Evolutionary conservation across 1,140 invertebrate genomes (phyloP), one percentile per base, ranked within the genome.

Genomic region (Eriocheir sinensis): DNA sequence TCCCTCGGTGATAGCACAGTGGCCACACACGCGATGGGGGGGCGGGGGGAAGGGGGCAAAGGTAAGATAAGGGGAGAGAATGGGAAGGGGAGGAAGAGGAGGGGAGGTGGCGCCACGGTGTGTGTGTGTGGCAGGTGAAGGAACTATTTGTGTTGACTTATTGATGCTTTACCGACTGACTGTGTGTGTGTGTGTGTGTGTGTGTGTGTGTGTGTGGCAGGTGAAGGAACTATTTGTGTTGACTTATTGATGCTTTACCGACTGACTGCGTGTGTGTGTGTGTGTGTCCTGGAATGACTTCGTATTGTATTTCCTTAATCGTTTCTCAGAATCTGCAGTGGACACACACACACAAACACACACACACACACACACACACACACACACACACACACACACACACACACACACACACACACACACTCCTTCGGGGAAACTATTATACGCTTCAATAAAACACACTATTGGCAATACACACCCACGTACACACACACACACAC

Each of bases 291-390:
- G 6, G 36, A 8, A 27, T 12, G 17, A 8, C 36, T 41, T 8
- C 34, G 21, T 32, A 12, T 86, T 86, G 83, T 27, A 40, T 38
- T 32, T 86, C 21, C 27, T 38, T 40, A 36, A 6, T 34, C 21
- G 32, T 32, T 17, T 38, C 21, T 21, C 40, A 4, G 6, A 38
- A 38, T 6, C 32, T 40, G 21, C 40, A 21, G 32, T 40, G 34
- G 17, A 17, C 83, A 86, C n/a, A 21, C 34, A 30, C 83, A 86
- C 83, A 86, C 27, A 32, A 9, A 53, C 83, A 86, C n/a, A 86
- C n/a, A 34, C 83, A 86, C 27, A 86, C 83, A 86, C 27, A 86
- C 83, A 86, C 83, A 86, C 32, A 86, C n/a, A 86, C 83, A 86
- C 6, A 32, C 32, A 86, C 32, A 34, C 32, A 36, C 4, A 86